Conservation (phyloP, 2,113 vertebrate species). For the Thymallus thymallus region DNA sequence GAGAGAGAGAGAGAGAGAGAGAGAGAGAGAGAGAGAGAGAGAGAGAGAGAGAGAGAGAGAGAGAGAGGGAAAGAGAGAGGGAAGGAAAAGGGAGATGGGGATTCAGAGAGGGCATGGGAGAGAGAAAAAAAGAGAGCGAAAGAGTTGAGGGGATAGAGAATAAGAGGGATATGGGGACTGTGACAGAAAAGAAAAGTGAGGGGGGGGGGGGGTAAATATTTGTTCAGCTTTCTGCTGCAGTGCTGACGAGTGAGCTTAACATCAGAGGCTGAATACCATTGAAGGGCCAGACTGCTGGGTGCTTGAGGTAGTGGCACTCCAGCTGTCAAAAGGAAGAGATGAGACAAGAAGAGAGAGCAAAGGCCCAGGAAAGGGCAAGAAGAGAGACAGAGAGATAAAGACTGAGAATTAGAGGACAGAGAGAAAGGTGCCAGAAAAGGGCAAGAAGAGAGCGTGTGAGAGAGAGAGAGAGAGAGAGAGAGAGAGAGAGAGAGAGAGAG, state of each 20-base stretch:
- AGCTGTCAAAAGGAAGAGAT: conserved; percentile 27
- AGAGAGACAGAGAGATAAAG: too few relatives aligned
- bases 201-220: conserved; percentile 42
- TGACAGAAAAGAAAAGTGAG: conserved; percentile 15
- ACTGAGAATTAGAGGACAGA: too few relatives aligned
- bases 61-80: neutral
- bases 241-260: conserved; percentile 42
- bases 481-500: too few relatives aligned
- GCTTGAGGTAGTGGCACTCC: conserved; percentile 38
- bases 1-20: conserved; percentile 7
- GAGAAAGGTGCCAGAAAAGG: neutral
- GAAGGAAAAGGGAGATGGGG: neutral
- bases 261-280: conserved; percentile 52
- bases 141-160: conserved; percentile 12
- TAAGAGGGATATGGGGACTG: conserved; percentile 6
- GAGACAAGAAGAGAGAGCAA: neutral
- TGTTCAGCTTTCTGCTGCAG: conserved; percentile 32
- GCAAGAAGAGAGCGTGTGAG: neutral
- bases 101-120: conserved; percentile 17
- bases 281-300: conserved; percentile 43
- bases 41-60: conserved; percentile 1
- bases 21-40: neutral
- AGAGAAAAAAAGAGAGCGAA: neutral
- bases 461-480: too few relatives aligned
- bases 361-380: neutral